These are phyloP conservation scores for Loriculus beryllinus DNA, from an alignment of 2,797 vertebrate species.

Conservation along the genomic window DNA sequence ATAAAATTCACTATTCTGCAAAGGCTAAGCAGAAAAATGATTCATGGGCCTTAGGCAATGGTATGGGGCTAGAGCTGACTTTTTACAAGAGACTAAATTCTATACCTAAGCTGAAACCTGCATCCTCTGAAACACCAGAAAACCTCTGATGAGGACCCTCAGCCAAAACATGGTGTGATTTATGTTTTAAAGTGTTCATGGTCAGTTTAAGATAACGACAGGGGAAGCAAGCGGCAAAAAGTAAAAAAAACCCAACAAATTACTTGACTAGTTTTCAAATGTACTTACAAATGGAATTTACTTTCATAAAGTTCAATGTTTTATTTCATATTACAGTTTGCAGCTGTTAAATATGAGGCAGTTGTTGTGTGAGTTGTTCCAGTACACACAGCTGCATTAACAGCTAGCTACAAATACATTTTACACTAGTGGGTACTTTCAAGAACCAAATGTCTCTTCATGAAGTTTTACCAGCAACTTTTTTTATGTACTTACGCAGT, in stretches of 20 bases:
- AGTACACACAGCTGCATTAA: conserved; percentile 66
- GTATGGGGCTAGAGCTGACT: neutral
- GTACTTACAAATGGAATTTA: conserved; percentile 15
- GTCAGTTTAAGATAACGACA: conserved; percentile 30
- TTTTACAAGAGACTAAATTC: neutral
- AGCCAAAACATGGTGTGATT: neutral
- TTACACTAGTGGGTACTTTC: conserved; percentile 32
- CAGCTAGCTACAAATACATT: conserved; percentile 57
- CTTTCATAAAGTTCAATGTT: conserved; percentile 33
- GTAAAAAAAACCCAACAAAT: neutral
- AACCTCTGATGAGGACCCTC: neutral
- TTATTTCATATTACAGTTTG: conserved; percentile 62
- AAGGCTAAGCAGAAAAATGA: neutral
- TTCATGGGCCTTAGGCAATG: neutral
- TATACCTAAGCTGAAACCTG: neutral
- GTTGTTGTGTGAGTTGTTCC: conserved; percentile 60
- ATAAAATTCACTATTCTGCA: neutral
- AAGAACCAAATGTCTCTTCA: conserved; percentile 51
- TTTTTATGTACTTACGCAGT: conserved; percentile 11
- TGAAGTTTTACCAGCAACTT: conserved; percentile 36
- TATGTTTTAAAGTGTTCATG: neutral
- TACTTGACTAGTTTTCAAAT: neutral
- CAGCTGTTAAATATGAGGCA: conserved; percentile 56
- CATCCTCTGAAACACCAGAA: neutral
- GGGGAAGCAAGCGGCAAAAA: neutral